Base-by-base conservation (phyloP, 2,888 invertebrate species). In the Phania funesta region DNA sequence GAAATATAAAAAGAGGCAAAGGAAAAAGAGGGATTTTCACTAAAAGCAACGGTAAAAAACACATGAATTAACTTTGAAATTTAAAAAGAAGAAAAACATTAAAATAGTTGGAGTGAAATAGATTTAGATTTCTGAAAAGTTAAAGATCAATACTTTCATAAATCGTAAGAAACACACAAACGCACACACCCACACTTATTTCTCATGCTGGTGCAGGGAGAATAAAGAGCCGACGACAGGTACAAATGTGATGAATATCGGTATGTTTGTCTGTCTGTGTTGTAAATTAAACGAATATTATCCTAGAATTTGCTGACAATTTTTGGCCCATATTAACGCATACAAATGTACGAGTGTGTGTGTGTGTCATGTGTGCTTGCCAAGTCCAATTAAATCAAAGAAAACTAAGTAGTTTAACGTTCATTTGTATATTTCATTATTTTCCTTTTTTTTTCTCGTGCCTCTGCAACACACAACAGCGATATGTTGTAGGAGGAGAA, bases 371-470 rank as follows among this genome's bases (percentile, higher is more conserved):
- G n/a, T 22, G 26, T 46, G n/a, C 18, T 16, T 58, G 50, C 52
- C 38, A 29, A 22, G 26, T 54, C 22, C 65, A 80, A 67, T 60
- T 65, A 80, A 65, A 71, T 26, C 41, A 48, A 67, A 65, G 50
- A 41, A 50, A 70, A 70, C 68, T 64, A 71, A 65, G 65, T 60
- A 76, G 35, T 71, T 71, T 62, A 52, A 48, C 73, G 65, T 76
- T 67, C 71, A 38, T 68, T 60, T 62, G 26, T 38, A 65, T 52
- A 50, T 54, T 38, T 54, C 9, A 44, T 50, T 56, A 13, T 70
- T 62, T 58, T 50, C 2, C 9, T 38, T 38, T 38, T n/a, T n/a
- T 4, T 2, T 38, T 32, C 32, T 32, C 2, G 8, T 32, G 3
- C 32, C n/a, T 38, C n/a, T 38, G 11, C 62, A 48, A 62, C 48